A percentile compares a stretch with the other conserved stretches of the same genome.
Conservation (phyloP, 2,888 invertebrate species). For the Thymelicus sylvestris region DNA sequence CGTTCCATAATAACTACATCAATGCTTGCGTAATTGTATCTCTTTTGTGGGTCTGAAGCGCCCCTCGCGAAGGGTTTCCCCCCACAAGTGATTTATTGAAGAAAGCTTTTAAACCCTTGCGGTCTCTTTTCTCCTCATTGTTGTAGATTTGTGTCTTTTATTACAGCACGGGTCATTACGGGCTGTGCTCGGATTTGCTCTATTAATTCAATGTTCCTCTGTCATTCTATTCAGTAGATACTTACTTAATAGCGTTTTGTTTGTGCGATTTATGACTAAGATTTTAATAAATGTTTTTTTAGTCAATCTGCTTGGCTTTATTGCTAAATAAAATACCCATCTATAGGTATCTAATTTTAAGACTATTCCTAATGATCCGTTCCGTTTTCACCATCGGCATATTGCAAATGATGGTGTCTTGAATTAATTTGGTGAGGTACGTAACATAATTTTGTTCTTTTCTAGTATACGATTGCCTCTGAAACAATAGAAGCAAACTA, state of each 20-base stretch:
- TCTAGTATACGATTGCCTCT: too few relatives aligned
- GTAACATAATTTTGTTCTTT: too few relatives aligned
- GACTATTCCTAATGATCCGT: too few relatives aligned
- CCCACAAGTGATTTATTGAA: slow-evolving; percentile 73
- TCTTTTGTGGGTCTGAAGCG: slow-evolving; percentile 55
- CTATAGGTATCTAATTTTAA: too few relatives aligned
- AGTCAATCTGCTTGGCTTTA: not conserved
- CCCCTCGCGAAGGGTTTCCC: slow-evolving; percentile 49
- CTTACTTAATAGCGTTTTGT: slow-evolving; percentile 22
- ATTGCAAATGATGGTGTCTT: too few relatives aligned
- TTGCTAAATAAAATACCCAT: too few relatives aligned
- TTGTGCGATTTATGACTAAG: not conserved
- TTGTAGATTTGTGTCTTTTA: slow-evolving; percentile 59
- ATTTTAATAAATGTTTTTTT: not conserved
- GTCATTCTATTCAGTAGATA: slow-evolving; percentile 39
- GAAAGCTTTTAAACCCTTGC: slow-evolving; percentile 84
- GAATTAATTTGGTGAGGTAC: too few relatives aligned
- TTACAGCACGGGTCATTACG: slow-evolving; percentile 65
- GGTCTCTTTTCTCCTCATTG: slow-evolving; percentile 49
- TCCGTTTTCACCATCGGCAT: too few relatives aligned
- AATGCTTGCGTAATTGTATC: slow-evolving; percentile 73
- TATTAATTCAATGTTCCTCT: slow-evolving; percentile 61
- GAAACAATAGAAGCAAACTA: too few relatives aligned
- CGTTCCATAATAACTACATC: slow-evolving; percentile 66
- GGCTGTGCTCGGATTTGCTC: slow-evolving; percentile 57